Evolutionary conservation across 2,888 invertebrate genomes (phyloP).

Genomic region (Rhagonycha fulva): DNA sequence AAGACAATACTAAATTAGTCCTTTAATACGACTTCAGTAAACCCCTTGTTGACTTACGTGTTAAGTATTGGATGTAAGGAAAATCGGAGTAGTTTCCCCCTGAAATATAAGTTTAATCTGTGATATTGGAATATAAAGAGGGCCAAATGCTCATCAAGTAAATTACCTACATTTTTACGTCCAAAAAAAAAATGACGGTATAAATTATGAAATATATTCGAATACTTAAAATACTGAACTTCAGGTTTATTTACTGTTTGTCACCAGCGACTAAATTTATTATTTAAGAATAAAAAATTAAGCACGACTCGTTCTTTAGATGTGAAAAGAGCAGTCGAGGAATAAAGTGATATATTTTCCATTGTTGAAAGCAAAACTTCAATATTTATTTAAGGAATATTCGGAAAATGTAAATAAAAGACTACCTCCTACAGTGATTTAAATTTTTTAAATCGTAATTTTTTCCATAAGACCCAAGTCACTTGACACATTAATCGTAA

Average conservation of each 20-base stretch:
- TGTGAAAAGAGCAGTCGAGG: constrained; percentile 16
- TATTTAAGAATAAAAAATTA: constrained; percentile 9
- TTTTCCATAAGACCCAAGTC: constrained; percentile 40
- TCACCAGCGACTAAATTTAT: background rate
- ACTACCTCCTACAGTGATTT: constrained; percentile 34
- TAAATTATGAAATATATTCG: background rate
- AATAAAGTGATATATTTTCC: constrained; percentile 31
- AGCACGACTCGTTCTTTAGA: constrained; percentile 10
- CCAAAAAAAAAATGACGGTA: background rate
- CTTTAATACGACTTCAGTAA: background rate
- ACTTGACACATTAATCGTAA: constrained; percentile 44
- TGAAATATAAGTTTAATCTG: constrained; percentile 51
- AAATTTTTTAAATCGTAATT: constrained; percentile 32
- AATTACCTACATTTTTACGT: background rate
- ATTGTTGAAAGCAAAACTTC: constrained; percentile 35
- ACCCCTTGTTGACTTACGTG: constrained; percentile 60
- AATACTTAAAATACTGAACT: background rate
- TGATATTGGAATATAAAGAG: constrained; percentile 32
- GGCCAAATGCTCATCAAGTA: constrained; percentile 27
- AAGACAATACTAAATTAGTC: background rate
- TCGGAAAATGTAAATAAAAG: constrained; percentile 31
- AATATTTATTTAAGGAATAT: constrained; percentile 37
- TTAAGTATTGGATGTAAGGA: constrained; percentile 67
- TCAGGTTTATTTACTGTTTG: background rate
- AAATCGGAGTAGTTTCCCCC: constrained; percentile 68